phyloP scores from a whole-genome alignment of 2,888 invertebrate genomes.

The Pediacus dermestoides region DNA sequence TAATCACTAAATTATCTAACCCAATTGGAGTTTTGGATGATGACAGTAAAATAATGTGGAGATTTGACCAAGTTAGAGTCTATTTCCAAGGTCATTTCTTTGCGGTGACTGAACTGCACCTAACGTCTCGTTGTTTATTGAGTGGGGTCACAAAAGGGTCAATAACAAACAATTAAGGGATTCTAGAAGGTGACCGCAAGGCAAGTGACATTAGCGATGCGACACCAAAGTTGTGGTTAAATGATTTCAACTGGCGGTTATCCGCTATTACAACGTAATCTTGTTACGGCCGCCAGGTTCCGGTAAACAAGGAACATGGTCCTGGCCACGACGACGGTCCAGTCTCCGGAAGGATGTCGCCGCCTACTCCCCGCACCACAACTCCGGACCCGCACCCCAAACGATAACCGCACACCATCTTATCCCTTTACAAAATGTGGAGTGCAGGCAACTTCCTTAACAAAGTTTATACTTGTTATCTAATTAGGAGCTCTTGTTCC shows the following conservation, averaged over 20 bases:
- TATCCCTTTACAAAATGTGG: neutral
- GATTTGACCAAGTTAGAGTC: no score
- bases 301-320: slow-evolving; percentile 41
- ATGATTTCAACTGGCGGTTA: slow-evolving; percentile 44
- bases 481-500: slow-evolving; percentile 47
- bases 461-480: slow-evolving; percentile 45
- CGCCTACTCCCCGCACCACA: slow-evolving; percentile 17
- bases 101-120: no score
- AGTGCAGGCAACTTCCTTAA: slow-evolving; percentile 14
- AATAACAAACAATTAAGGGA: slow-evolving; percentile 36
- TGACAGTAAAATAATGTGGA: no score
- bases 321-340: slow-evolving; percentile 32
- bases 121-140: no score
- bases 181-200: slow-evolving; percentile 33
- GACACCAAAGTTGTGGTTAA: slow-evolving; percentile 43
- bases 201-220: slow-evolving; percentile 36
- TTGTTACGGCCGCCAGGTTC: slow-evolving; percentile 43
- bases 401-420: no score
- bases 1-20: no score
- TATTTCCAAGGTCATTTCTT: no score
- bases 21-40: no score
- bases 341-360: slow-evolving; percentile 32
- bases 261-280: slow-evolving; percentile 46
- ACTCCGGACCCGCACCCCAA: no score
- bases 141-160: no score